Evolutionary conservation across 2,888 invertebrate species (phyloP), one percentile per base, ranked within the genome.

Genomic region (Cephus rjabovi): DNA sequence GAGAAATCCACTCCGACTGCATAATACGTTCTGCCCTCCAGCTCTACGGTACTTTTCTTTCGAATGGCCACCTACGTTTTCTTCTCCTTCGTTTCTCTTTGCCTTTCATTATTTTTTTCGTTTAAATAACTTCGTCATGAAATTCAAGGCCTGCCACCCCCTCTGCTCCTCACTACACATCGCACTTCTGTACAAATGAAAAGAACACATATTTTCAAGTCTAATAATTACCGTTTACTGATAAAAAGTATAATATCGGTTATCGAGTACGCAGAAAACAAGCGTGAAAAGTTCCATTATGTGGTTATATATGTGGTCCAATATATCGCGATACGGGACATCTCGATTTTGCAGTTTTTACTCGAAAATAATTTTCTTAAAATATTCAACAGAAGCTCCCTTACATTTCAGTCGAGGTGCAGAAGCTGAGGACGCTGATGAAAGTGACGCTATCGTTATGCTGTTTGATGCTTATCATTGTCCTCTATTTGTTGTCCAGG

Each of bases 371-470:
- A 40, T 40, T 15, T 15, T 15, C 15, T 40, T 15, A 33, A n/a
- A n/a, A 23, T 74, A 56, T 56, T 56, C 0, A 56, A 56, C 23
- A 0, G 1, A 56, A 56, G 23, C 40, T 74, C 9, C 35, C n/a
- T 34, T 9, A 23, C 34, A 74, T 83, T 83, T 31, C 82, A 89
- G 89, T 79, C 0, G 84, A 89, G 56, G 77, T 88, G 23, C 75
- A 83, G 56, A 83, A 78, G 75, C 79, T 89, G 11, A 76, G 77
- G 70, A 84, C 79, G 23, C 79, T 86, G 12, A 80, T 84, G 4
- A 83, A 80, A 37, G 71, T 87, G 30, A 83, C 88, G 0, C 79
- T 86, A 31, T 79, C 84, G 3, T 78, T 87, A 15, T 86, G 86
- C 1, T 76, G 86, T 4, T 35, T 87, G 4, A 81, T 84, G 0